Base-by-base conservation (phyloP, 2,888 invertebrate species). In the Diaprepes abbreviatus region DNA sequence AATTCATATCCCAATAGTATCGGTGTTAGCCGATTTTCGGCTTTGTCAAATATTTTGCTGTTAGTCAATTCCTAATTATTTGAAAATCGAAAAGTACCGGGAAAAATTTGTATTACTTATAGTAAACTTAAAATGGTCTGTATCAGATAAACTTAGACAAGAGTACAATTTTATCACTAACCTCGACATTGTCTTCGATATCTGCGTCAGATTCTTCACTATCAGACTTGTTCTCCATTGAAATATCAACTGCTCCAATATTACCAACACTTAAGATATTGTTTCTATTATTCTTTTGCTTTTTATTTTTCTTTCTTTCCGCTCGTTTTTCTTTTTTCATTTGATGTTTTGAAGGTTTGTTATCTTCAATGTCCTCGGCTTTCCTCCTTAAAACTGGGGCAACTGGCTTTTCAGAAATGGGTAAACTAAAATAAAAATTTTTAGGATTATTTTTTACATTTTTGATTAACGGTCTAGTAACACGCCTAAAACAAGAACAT, bases 361-460 rank as follows among this genome's bases (percentile, higher is more conserved):
- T 87, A 74, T 88, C 87, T 78, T 87, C 87, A n/a, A 82, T 82
- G 31, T 80, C 74, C 60, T 84, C 83, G 0, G 83, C 82, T 77
- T 84, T 84, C 57, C 84, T 78, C 64, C 84, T 73, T 3, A 90
- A 85, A 0, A 89, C 85, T 0, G 93, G 92, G 0, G 92, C 92
- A 75, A 92, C 90, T 7, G 91, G 91, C 60, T 93, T 90, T 74
- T 91, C 91, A 52, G 90, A 90, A 16, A 98, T 93, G 0, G 98
- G 97, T 71, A 99, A 87, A 70, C 97, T 97, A 54, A 50, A 74
- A 43, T 38, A n/a, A n/a, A n/a, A n/a, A n/a, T n/a, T n/a, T n/a
- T n/a, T n/a, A n/a, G n/a, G n/a, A n/a, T n/a, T n/a, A n/a, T n/a
- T n/a, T n/a, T n/a, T n/a, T n/a, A n/a, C n/a, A n/a, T n/a, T n/a